Evolutionary conservation across 2,888 invertebrate genomes (phyloP).

Genomic region (Eupithecia subumbrata): DNA sequence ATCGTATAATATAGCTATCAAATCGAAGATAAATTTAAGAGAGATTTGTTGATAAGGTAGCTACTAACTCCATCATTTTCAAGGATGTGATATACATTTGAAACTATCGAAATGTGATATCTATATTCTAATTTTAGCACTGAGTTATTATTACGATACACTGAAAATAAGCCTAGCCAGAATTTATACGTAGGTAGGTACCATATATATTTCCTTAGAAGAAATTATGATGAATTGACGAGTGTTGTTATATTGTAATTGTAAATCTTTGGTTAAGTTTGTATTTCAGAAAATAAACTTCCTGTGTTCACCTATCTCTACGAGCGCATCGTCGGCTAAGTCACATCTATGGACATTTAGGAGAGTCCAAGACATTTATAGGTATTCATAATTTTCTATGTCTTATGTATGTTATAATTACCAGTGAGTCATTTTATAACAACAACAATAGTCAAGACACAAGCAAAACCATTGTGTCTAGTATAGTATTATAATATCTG

Average conservation of each 20-base stretch:
- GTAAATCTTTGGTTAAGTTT: too few species aligned
- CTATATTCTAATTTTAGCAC: background rate
- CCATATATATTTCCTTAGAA: background rate
- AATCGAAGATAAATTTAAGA: background rate
- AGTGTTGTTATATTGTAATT: too few species aligned
- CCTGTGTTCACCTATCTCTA: background rate
- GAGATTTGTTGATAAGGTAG: background rate
- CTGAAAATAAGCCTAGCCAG: background rate
- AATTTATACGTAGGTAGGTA: background rate
- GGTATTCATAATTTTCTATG: background rate
- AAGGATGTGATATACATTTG: background rate
- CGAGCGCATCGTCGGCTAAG: background rate
- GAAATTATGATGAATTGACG: background rate
- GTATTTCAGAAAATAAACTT: background rate
- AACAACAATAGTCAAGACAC: background rate
- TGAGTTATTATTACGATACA: background rate
- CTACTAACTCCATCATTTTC: background rate
- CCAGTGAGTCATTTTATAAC: background rate
- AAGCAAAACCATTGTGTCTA: background rate
- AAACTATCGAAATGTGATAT: background rate
- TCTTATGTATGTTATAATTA: background rate
- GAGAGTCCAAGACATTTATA: background rate
- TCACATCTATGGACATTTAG: background rate
- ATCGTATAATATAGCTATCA: background rate
- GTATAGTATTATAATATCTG: too few species aligned